Evolutionary conservation across 2,888 invertebrate genomes (phyloP).

Genomic region (Polydrusus tereticollis): DNA sequence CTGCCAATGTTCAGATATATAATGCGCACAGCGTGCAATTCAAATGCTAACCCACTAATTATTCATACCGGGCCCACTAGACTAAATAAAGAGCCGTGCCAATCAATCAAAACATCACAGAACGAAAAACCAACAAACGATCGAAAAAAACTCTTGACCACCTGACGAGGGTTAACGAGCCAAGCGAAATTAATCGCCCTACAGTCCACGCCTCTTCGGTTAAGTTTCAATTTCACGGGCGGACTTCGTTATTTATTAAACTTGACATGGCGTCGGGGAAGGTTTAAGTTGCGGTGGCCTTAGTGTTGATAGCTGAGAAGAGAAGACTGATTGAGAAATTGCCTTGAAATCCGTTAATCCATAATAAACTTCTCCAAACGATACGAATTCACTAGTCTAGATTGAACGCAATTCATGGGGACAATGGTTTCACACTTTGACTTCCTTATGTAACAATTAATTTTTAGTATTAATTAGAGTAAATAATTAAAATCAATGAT

Average conservation of each 20-base stretch:
- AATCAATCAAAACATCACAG: slow-evolving; percentile 19
- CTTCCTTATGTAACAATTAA: too few relatives aligned
- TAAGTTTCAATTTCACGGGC: slow-evolving; percentile 24
- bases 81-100: background rate
- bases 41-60: too few relatives aligned
- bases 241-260: slow-evolving; percentile 31
- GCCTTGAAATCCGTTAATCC: background rate
- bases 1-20: too few relatives aligned
- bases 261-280: background rate
- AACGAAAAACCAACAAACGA: slow-evolving; percentile 1
- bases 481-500: too few relatives aligned
- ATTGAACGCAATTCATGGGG: too few relatives aligned
- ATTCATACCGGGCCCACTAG: background rate
- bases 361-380: too few relatives aligned
- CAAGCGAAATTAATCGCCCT: slow-evolving; percentile 23
- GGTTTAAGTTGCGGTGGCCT: background rate
- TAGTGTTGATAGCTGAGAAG: background rate
- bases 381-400: too few relatives aligned
- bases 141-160: slow-evolving; percentile 32
- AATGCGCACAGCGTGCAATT: too few relatives aligned
- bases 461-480: too few relatives aligned
- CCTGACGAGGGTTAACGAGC: slow-evolving; percentile 40
- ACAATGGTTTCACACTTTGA: too few relatives aligned
- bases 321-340: background rate
- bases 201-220: slow-evolving; percentile 21